A percentile compares a stretch with the other conserved stretches of the same genome.
phyloP scores from a whole-genome alignment of 2,113 vertebrate genomes.

The Tragelaphus imberbis region DNA sequence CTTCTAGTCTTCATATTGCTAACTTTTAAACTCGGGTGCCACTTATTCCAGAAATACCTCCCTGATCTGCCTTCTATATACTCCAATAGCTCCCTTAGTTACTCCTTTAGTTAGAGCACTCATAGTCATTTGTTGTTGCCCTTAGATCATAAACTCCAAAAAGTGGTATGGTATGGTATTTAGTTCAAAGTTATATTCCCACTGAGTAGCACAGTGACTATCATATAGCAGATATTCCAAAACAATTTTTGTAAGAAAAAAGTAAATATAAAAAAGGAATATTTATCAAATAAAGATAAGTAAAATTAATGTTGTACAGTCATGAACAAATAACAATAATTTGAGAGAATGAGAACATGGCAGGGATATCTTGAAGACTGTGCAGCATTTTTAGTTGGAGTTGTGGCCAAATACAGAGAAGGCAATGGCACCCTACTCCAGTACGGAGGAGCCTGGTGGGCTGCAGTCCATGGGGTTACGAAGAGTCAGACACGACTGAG shows the following conservation, averaged over 20 bases:
- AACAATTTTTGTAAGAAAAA: not conserved
- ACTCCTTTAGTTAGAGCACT: not conserved
- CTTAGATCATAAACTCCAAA: not conserved
- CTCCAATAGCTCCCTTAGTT: not conserved
- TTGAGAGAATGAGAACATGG: not conserved
- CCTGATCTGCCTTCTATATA: not conserved
- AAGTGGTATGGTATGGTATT: not conserved
- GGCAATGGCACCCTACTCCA: too few species aligned
- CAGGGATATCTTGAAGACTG: not conserved
- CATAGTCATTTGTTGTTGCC: not conserved
- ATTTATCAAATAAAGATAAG: not conserved
- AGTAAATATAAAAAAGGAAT: not conserved
- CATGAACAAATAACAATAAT: not conserved
- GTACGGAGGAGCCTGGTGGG: too few species aligned
- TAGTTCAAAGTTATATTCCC: not conserved
- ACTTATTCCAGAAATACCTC: not conserved
- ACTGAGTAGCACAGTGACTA: not conserved
- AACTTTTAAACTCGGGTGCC: not conserved
- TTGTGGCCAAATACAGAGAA: not conserved
- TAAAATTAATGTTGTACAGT: not conserved
- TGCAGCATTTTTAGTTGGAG: not conserved
- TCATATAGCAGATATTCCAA: not conserved
- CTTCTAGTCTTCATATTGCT: not conserved
- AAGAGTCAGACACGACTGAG: too few species aligned
- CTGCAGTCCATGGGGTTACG: too few species aligned